A percentile compares a stretch with the other conserved stretches of the same genome.
These are phyloP conservation scores for Meles meles DNA, from an alignment of 2,113 vertebrate species.

Conservation along the genomic window DNA sequence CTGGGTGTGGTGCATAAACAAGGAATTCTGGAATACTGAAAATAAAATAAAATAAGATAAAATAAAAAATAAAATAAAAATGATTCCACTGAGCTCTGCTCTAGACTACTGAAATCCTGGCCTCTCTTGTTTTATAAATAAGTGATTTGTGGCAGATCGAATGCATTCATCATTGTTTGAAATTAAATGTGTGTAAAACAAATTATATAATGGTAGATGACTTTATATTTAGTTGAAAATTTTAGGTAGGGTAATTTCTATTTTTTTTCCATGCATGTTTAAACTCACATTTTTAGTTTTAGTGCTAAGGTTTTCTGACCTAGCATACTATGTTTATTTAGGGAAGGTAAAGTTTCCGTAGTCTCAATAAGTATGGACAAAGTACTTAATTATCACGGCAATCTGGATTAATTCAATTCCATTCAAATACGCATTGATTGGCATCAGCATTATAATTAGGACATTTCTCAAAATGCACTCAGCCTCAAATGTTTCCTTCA, in stretches of 20 bases:
- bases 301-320: background rate
- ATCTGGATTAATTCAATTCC: constrained; percentile 42
- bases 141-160: background rate
- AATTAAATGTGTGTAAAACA: background rate
- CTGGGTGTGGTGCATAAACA: no score
- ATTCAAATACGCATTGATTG: constrained; percentile 59
- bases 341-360: background rate
- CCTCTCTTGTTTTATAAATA: background rate
- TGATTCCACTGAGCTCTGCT: background rate
- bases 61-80: no score
- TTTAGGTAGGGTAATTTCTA: background rate
- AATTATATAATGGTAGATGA: background rate
- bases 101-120: background rate
- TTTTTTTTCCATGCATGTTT: background rate
- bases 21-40: no score
- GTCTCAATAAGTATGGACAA: background rate
- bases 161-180: background rate
- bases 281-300: background rate
- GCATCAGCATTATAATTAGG: constrained; percentile 51
- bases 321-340: background rate
- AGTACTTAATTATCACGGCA: constrained; percentile 47
- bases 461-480: constrained; percentile 23
- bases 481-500: background rate
- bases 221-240: background rate
- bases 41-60: no score